Evolutionary conservation across 2,113 vertebrate species (phyloP), one percentile per base, ranked within the genome.

Genomic region (Sylvietta virens): DNA sequence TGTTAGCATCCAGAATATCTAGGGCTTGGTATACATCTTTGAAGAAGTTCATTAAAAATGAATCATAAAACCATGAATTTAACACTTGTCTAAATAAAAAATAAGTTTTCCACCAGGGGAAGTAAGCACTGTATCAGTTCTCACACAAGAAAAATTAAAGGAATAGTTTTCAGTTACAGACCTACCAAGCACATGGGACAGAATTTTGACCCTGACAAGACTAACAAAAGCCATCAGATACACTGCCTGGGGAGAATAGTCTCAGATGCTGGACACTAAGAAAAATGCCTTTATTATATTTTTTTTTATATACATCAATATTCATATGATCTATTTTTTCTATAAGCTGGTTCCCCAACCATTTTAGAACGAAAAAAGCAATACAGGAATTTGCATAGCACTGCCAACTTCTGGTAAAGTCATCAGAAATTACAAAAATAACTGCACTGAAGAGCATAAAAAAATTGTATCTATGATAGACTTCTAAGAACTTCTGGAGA

Each of bases 371-470:
- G 27, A 95, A 96, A 94, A 87, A 72, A 94, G 79, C 37, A 77
- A 71, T 74, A 39, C 22, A 84, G 56, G 82, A 97, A 94, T 94
- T 81, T 86, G 50, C 53, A 83, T 31, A 80, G 62, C 53, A 90
- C 40, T 81, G 89, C 79, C 92, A 91, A 64, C 58, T 93, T 95
- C 94, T 94, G 83, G 54, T 91, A 96, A 92, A 93, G 56, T 61
- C 65, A 92, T 95, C 81, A 91, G 73, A 90, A 89, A 70, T 88
- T 70, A 83, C 48, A 95, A 87, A 97, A 97, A 90, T 83, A 96
- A 66, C 78, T 92, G 57, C 60, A 77, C n/a, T 73, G 81, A 95
- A 70, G 56, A 94, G 54, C 79, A 95, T 86, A 45, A 53, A 86
- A 96, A 92, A 42, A 71, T 76, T 77, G 31, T 67, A 44, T 80